Evolutionary conservation across 1,140 invertebrate species (phyloP).

Genomic region (Drosophila kurseongensis): DNA sequence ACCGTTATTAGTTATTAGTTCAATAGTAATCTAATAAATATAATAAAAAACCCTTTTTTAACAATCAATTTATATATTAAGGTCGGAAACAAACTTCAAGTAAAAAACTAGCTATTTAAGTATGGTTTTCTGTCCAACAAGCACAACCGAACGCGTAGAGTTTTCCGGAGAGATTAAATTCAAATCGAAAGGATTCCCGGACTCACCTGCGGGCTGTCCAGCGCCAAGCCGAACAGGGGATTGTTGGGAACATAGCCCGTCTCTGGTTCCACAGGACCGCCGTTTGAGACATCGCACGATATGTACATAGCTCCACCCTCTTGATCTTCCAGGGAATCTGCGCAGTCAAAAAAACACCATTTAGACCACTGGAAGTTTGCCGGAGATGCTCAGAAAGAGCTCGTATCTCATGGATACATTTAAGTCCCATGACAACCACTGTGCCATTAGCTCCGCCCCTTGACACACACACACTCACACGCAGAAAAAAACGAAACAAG

Average conservation of each 20-base stretch:
- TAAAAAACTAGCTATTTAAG: background rate
- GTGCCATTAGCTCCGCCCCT: slow-evolving; percentile 74
- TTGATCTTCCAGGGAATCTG: slow-evolving; percentile 85
- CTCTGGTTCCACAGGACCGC: slow-evolving; percentile 84
- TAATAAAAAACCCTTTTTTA: too few species aligned
- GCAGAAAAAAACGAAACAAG: background rate
- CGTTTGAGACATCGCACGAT: slow-evolving; percentile 85
- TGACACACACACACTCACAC: slow-evolving; percentile 21
- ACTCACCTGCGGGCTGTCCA: slow-evolving; percentile 84
- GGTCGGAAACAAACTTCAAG: background rate
- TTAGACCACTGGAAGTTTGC: slow-evolving; percentile 16
- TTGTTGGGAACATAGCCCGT: slow-evolving; percentile 85
- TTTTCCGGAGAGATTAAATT: slow-evolving; percentile 33
- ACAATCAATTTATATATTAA: background rate
- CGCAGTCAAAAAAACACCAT: slow-evolving; percentile 45
- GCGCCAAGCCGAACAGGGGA: slow-evolving; percentile 84
- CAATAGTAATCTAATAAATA: too few species aligned
- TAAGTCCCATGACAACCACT: slow-evolving; percentile 51
- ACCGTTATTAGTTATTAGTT: too few species aligned
- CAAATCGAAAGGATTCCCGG: slow-evolving; percentile 6
- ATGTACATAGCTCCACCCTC: slow-evolving; percentile 85
- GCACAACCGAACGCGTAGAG: slow-evolving; percentile 9
- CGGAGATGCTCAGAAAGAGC: slow-evolving; percentile 32
- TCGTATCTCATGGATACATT: slow-evolving; percentile 32
- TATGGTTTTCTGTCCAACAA: background rate